Conservation (phyloP, 2,797 vertebrate genomes). For the Argya squamiceps region DNA sequence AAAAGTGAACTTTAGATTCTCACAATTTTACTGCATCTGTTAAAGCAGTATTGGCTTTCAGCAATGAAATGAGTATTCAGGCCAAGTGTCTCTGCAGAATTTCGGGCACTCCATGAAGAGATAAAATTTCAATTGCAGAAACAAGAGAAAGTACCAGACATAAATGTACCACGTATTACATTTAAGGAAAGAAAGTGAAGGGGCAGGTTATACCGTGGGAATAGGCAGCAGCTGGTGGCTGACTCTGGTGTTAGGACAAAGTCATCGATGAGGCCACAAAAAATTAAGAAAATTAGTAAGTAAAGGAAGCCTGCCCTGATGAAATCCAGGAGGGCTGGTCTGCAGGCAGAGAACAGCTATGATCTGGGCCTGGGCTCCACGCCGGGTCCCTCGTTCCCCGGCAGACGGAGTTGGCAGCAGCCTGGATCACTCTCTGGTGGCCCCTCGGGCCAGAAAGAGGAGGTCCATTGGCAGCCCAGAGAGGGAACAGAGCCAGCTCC, state of each 20-base stretch:
- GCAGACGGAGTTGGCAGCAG: conserved; percentile 14
- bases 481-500: background rate
- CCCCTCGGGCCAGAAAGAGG: background rate
- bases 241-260: background rate
- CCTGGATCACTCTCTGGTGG: background rate
- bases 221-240: conserved; percentile 53
- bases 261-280: background rate
- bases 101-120: conserved; percentile 32
- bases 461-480: conserved; percentile 6
- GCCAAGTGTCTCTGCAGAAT: conserved; percentile 66
- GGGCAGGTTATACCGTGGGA: conserved; percentile 64
- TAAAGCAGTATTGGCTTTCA: conserved; percentile 66
- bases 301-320: background rate
- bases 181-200: conserved; percentile 16
- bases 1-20: conserved; percentile 50
- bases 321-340: background rate
- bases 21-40: conserved; percentile 63
- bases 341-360: background rate
- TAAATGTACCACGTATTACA: conserved; percentile 26
- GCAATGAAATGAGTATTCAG: conserved; percentile 40
- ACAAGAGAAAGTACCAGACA: conserved; percentile 58
- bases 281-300: conserved; percentile 3
- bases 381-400: conserved; percentile 4
- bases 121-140: conserved; percentile 64
- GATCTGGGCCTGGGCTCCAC: background rate